Conservation (phyloP, 2,113 vertebrate species). For the Peromyscus polionotus region DNA sequence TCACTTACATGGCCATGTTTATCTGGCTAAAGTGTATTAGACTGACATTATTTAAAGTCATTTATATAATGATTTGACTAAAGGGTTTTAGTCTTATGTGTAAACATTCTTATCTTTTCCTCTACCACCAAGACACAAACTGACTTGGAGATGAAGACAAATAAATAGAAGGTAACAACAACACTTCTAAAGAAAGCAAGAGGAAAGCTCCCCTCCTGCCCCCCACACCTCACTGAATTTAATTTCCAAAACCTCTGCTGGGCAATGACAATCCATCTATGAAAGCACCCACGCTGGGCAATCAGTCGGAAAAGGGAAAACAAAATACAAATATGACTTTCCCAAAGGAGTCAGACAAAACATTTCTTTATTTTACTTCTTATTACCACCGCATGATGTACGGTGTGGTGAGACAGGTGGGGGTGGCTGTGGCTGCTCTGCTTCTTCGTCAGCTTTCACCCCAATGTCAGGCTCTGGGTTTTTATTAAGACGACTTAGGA, state of each 20-base stretch:
- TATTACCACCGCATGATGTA: background rate
- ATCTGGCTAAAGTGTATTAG: slow-evolving; percentile 15
- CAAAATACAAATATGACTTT: background rate
- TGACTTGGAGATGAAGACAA: background rate
- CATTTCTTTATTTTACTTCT: background rate
- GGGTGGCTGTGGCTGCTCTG: too few species aligned
- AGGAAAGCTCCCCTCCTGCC: background rate
- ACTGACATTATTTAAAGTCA: slow-evolving; percentile 17
- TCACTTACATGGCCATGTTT: background rate
- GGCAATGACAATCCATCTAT: background rate
- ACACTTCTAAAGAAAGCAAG: background rate
- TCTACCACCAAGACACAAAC: background rate
- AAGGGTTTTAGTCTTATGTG: background rate
- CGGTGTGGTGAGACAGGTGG: background rate
- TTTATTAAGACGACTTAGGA: too few species aligned
- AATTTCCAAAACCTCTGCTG: background rate
- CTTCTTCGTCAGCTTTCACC: too few species aligned
- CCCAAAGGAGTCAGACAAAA: slow-evolving; percentile 15
- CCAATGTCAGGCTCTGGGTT: too few species aligned
- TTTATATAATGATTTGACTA: background rate
- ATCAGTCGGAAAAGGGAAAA: slow-evolving; percentile 2
- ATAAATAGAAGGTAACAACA: background rate
- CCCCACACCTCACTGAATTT: background rate
- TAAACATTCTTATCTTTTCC: background rate
- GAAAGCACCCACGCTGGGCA: background rate